These are phyloP conservation scores for Trogon melanurus DNA, from an alignment of 2,113 vertebrate genomes.

Conservation along the genomic window DNA sequence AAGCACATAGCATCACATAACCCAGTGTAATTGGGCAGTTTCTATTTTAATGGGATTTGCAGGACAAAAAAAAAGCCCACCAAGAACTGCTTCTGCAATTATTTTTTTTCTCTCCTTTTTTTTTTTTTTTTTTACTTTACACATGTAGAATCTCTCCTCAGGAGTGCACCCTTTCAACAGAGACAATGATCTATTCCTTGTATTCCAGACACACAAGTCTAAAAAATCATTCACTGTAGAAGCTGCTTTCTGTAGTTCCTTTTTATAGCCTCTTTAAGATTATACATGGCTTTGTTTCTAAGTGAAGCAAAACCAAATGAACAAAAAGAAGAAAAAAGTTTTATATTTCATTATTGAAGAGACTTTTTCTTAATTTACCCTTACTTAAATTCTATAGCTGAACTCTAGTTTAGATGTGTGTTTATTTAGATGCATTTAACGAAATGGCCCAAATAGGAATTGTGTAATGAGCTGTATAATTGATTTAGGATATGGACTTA, in stretches of 20 bases:
- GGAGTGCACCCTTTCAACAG: not conserved
- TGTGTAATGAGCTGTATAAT: not conserved
- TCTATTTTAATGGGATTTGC: not conserved
- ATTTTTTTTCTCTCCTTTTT: not conserved
- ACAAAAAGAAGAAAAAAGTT: not conserved
- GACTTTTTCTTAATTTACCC: not conserved
- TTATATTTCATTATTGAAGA: not conserved
- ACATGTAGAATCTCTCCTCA: not conserved
- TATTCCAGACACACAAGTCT: not conserved
- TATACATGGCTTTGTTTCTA: not conserved
- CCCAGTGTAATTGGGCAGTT: not conserved
- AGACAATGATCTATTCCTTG: not conserved
- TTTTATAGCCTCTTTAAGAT: not conserved
- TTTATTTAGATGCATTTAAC: not conserved
- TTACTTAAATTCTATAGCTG: not conserved
- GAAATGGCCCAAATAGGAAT: not conserved
- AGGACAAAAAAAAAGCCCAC: not conserved
- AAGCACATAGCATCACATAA: not conserved
- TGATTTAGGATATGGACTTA: conserved; percentile 6
- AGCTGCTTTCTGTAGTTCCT: not conserved
- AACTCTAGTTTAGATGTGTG: not conserved
- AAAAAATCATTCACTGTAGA: not conserved
- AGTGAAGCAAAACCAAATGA: not conserved
- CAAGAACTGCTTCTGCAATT: not conserved
- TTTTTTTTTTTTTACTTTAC: not conserved